phyloP scores from a whole-genome alignment of 2,888 invertebrate genomes.

The Blera fallax region DNA sequence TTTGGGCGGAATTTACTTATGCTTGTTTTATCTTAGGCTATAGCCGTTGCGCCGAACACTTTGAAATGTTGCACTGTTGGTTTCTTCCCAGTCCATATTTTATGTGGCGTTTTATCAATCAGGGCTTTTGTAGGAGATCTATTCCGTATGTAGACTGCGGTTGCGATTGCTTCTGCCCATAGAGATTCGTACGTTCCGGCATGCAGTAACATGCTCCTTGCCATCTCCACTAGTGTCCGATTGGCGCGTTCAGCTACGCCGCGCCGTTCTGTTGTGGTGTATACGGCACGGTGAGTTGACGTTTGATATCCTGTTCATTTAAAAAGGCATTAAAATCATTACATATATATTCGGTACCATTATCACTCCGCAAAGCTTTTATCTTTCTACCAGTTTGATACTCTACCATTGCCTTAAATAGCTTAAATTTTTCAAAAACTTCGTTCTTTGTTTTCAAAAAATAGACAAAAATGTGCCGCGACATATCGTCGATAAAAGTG shows the following conservation, averaged over 20 bases:
- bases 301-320: slow-evolving; percentile 37
- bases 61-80: no score
- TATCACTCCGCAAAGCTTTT: slow-evolving; percentile 39
- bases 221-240: slow-evolving; percentile 66
- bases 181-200: slow-evolving; percentile 70
- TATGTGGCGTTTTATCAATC: no score
- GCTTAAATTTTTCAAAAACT: slow-evolving; percentile 59
- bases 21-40: no score
- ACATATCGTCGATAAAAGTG: slow-evolving; percentile 65
- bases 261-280: slow-evolving; percentile 65
- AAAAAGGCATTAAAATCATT: slow-evolving; percentile 34
- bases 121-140: no score
- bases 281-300: slow-evolving; percentile 48
- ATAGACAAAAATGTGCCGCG: slow-evolving; percentile 58
- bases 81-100: no score
- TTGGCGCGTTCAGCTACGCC: slow-evolving; percentile 33
- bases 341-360: slow-evolving; percentile 48
- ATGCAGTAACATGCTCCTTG: slow-evolving; percentile 73
- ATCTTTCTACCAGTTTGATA: slow-evolving; percentile 43
- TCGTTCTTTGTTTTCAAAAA: slow-evolving; percentile 63
- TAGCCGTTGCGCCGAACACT: no score
- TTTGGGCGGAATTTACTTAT: no score
- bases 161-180: slow-evolving; percentile 60
- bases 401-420: slow-evolving; percentile 56
- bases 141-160: no score